These are phyloP conservation scores for Mesoligia furuncula DNA, from an alignment of 2,888 invertebrate species.

Conservation along the genomic window DNA sequence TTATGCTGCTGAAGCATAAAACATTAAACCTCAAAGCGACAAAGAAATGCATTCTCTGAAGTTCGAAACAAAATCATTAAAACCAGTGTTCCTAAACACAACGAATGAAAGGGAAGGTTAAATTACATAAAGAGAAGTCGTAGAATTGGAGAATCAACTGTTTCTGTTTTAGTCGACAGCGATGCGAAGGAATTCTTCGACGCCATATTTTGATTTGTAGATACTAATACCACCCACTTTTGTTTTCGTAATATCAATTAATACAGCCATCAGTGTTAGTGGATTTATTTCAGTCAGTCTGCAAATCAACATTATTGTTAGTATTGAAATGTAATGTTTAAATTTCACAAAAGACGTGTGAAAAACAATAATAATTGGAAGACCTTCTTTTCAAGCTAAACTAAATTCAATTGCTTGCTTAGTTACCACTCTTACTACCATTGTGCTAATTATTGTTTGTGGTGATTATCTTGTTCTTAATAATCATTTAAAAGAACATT, in stretches of 20 bases:
- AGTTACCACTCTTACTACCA: neutral
- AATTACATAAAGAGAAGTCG: neutral
- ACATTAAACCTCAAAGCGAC: neutral
- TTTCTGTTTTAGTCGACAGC: neutral
- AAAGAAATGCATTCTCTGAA: neutral
- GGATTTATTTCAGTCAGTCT: too few species aligned
- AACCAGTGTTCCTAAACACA: neutral
- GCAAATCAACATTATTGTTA: too few species aligned
- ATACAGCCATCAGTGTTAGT: too few species aligned
- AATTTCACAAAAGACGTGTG: too few species aligned
- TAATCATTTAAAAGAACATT: neutral
- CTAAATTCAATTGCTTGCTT: too few species aligned
- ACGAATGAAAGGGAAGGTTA: neutral
- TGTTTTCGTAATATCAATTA: too few species aligned
- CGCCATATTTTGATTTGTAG: neutral
- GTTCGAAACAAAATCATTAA: neutral
- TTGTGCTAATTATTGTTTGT: neutral
- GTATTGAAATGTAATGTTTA: too few species aligned
- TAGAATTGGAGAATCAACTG: neutral
- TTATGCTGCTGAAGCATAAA: neutral
- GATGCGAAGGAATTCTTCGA: neutral
- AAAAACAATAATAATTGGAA: too few species aligned
- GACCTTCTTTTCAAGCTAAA: too few species aligned
- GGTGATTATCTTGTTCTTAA: neutral
- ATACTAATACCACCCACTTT: too few species aligned